Conservation (phyloP, 2,113 vertebrate genomes). For the Rhineura floridana region DNA sequence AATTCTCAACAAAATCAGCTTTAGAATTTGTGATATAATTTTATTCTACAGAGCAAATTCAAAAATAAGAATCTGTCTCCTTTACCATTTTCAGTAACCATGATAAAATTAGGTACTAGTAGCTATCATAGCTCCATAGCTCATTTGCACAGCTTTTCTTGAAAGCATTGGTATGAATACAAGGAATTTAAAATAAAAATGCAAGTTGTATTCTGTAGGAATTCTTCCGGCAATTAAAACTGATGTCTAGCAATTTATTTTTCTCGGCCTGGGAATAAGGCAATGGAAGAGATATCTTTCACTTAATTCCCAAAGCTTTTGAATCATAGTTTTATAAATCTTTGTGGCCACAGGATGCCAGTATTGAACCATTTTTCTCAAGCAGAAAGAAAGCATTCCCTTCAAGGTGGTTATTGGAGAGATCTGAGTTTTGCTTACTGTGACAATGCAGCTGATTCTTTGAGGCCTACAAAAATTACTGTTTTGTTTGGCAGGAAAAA, state of each 20-base stretch:
- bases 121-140: neutral
- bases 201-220: neutral
- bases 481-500: constrained; percentile 21
- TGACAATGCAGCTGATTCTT: constrained; percentile 57
- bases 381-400: constrained; percentile 47
- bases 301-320: constrained; percentile 42
- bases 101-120: neutral
- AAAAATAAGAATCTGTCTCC: neutral
- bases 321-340: constrained; percentile 51
- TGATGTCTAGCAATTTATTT: constrained; percentile 15
- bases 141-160: neutral
- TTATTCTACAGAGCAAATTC: neutral
- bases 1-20: neutral
- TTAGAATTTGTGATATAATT: neutral
- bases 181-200: constrained; percentile 36
- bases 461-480: constrained; percentile 34
- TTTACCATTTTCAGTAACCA: neutral
- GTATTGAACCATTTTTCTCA: constrained; percentile 73
- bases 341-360: constrained; percentile 81
- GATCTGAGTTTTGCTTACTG: constrained; percentile 49
- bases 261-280: constrained; percentile 35
- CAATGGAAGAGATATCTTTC: neutral
- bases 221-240: neutral
- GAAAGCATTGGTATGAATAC: constrained; percentile 30
- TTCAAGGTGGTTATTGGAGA: constrained; percentile 60